These are phyloP conservation scores for Micronisus gabar DNA, from an alignment of 2,113 vertebrate genomes.

Conservation along the genomic window DNA sequence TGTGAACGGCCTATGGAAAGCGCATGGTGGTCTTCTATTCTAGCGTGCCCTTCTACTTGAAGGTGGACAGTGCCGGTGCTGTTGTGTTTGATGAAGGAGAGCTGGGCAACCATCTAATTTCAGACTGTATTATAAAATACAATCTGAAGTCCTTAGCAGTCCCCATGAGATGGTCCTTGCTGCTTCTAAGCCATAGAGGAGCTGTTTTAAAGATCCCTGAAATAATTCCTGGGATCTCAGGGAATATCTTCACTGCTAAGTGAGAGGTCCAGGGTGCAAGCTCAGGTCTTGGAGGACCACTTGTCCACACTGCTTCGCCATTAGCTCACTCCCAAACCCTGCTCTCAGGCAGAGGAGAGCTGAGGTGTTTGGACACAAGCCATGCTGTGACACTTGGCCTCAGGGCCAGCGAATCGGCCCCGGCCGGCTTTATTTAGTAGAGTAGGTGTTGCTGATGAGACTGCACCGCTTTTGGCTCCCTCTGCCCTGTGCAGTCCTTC, in stretches of 20 bases:
- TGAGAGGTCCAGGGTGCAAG: neutral
- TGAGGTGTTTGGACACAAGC: neutral
- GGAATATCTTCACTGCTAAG: neutral
- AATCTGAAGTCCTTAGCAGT: neutral
- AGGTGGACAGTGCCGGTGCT: neutral
- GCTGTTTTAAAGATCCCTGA: neutral
- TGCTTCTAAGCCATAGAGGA: neutral
- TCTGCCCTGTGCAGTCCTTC: neutral
- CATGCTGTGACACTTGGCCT: neutral
- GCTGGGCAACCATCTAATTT: neutral
- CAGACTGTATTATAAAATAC: neutral
- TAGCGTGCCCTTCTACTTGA: neutral
- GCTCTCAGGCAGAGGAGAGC: neutral
- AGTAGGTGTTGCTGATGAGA: slow-evolving; percentile 27
- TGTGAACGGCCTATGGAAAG: neutral
- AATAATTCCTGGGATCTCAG: neutral
- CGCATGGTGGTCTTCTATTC: neutral
- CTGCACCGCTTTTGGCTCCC: neutral
- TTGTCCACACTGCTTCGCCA: neutral
- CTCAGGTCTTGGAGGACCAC: neutral
- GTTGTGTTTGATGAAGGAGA: neutral
- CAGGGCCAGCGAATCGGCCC: neutral
- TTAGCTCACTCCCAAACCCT: neutral
- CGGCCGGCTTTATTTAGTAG: neutral
- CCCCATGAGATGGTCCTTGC: neutral